Evolutionary conservation across 2,888 invertebrate species (phyloP), one percentile per base, ranked within the genome.

Genomic region (Andrena hattorfiana): DNA sequence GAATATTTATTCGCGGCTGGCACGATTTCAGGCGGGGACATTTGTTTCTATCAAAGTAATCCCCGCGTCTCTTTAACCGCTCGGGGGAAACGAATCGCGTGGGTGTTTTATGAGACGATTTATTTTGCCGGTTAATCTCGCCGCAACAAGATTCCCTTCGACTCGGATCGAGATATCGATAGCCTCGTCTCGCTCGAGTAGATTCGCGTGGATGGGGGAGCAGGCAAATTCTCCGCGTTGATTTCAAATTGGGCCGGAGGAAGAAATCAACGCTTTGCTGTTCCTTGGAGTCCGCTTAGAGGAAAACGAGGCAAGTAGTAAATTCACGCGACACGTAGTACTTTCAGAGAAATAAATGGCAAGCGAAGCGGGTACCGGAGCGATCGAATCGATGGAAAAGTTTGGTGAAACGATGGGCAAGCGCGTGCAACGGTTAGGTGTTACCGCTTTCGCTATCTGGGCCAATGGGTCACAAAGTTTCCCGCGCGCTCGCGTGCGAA

Each of bases 391-490:
- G 20, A 35, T 20, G 35, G 20, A 35, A 56, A 56, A 35, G 68
- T 56, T 68, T 35, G 32, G 54, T 54, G 20, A 56, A 69, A 56
- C 56, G 56, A 16, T 56, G n/a, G 28, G 26, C 28, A 62, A 20
- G n/a, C 32, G 72, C 2, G 28, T 16, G 23, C 32, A 66, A 32
- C 48, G 28, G 28, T 49, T 23, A 70, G 70, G 77, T 72, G 80
- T 76, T 77, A 74, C 76, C 66, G 83, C 82, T 77, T 85, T 82
- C 60, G 62, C 67, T 81, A 93, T 92, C 91, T 93, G 89, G 93
- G 93, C 82, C 92, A 93, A 91, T 93, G 87, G 93, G 93, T 93
- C 93, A 90, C 90, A 84, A 89, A 91, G 91, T 92, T 93, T 92
- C 90, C 92, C 92, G 90, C 90, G 90, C 72, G 60, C 84, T 69